Evolutionary conservation across 2,888 invertebrate species (phyloP).

Genomic region (Scrobipalpa atriplicella): DNA sequence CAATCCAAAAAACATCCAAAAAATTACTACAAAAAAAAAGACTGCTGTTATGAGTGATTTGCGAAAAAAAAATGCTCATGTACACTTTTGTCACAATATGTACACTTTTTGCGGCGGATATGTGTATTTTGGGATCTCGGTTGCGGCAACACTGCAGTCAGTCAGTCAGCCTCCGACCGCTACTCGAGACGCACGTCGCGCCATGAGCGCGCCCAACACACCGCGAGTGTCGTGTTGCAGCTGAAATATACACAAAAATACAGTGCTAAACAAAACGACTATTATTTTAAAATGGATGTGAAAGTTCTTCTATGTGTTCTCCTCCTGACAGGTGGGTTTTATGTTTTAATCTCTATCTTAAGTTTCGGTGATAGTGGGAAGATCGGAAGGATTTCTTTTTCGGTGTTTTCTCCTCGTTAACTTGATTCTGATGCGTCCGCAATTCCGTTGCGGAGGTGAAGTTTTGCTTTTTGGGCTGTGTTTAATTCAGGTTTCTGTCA

Average conservation of each 20-base stretch:
- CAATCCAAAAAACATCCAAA: too few relatives aligned
- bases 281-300: constrained; percentile 23
- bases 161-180: constrained; percentile 16
- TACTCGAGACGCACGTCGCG: constrained; percentile 9
- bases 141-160: too few relatives aligned
- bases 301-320: constrained; percentile 9
- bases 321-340: constrained; percentile 18
- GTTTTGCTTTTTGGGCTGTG: neutral
- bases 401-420: constrained; percentile 26
- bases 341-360: neutral
- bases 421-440: constrained; percentile 15
- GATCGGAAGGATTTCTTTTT: constrained; percentile 24
- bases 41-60: too few relatives aligned
- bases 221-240: constrained; percentile 25
- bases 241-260: constrained; percentile 10
- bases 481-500: neutral
- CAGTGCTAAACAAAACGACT: constrained; percentile 6
- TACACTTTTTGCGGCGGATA: too few relatives aligned
- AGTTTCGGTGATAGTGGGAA: constrained; percentile 16
- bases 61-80: too few relatives aligned
- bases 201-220: constrained; percentile 12
- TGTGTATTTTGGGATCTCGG: too few relatives aligned
- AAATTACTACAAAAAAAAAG: too few relatives aligned
- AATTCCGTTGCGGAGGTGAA: neutral
- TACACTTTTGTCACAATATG: too few relatives aligned